phyloP scores from a whole-genome alignment of 2,113 vertebrate species.

The Elephas maximus region DNA sequence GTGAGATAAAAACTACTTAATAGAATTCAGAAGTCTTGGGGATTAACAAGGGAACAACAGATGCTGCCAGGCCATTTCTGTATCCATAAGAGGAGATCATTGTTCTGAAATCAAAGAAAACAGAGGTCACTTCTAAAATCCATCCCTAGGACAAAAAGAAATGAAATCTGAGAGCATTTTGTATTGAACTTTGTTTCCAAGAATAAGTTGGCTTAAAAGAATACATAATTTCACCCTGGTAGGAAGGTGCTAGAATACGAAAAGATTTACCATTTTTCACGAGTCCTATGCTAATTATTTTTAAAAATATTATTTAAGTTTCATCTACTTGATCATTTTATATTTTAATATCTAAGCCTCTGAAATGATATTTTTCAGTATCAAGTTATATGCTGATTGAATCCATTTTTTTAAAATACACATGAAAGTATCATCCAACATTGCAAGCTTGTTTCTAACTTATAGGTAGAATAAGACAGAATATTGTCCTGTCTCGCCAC shows the following conservation, averaged over 20 bases:
- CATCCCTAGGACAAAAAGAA: slow-evolving; percentile 63
- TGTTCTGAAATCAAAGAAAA: slow-evolving; percentile 75
- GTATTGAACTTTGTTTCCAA: slow-evolving; percentile 42
- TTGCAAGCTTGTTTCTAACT: background rate
- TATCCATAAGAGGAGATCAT: slow-evolving; percentile 53
- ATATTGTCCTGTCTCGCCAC: background rate
- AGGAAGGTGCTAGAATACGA: background rate
- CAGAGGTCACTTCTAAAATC: slow-evolving; percentile 62
- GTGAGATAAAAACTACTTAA: slow-evolving; percentile 72
- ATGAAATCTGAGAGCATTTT: slow-evolving; percentile 58
- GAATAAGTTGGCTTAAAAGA: slow-evolving; percentile 63
- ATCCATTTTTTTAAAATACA: background rate
- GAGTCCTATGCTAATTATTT: background rate
- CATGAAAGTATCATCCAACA: background rate
- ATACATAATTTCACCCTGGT: slow-evolving; percentile 23
- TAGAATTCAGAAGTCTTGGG: slow-evolving; percentile 68
- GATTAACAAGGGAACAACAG: slow-evolving; percentile 66
- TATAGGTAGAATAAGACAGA: background rate
- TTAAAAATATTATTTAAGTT: background rate
- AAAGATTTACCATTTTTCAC: slow-evolving; percentile 44
- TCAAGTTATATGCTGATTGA: slow-evolving; percentile 10
- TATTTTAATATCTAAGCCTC: background rate
- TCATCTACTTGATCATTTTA: background rate
- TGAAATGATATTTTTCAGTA: slow-evolving; percentile 22
- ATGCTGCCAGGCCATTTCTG: slow-evolving; percentile 47